These are phyloP conservation scores for Oryzias woworae DNA, from an alignment of 2,113 vertebrate genomes.

Conservation along the genomic window DNA sequence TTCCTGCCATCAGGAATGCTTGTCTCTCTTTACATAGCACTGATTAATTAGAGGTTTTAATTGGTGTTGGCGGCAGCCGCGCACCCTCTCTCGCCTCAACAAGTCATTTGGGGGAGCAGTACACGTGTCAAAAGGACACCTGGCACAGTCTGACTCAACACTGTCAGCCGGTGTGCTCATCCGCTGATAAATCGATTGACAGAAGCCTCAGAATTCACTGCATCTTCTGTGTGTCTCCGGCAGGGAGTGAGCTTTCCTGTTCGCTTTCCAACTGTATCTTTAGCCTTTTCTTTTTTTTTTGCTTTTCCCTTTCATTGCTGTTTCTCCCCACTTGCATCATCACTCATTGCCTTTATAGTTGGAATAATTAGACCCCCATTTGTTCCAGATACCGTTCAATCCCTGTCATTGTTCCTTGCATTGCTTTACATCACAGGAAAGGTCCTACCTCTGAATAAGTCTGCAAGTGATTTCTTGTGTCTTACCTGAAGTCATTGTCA, in stretches of 20 bases:
- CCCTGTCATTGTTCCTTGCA: conserved; percentile 56
- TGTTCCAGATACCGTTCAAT: conserved; percentile 25
- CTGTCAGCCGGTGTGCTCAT: conserved; percentile 33
- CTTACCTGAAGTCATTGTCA: background rate
- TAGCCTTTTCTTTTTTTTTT: conserved; percentile 23
- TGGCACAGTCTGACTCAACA: conserved; percentile 47
- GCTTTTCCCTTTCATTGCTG: conserved; percentile 28
- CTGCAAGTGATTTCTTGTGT: conserved; percentile 16
- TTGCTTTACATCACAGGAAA: conserved; percentile 65
- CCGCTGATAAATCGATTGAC: conserved; percentile 20
- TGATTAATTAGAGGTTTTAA: conserved; percentile 78
- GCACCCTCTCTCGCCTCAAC: conserved; percentile 23
- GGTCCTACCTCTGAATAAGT: conserved; percentile 1
- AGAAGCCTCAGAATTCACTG: conserved; percentile 15
- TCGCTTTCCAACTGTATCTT: conserved; percentile 16
- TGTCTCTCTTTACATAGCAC: conserved; percentile 76
- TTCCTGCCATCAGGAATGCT: conserved; percentile 62
- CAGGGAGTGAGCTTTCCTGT: conserved; percentile 18
- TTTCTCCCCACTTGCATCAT: conserved; percentile 78
- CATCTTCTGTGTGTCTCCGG: conserved; percentile 28
- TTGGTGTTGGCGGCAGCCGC: conserved; percentile 60
- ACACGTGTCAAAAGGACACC: conserved; percentile 63
- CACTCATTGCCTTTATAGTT: conserved; percentile 29
- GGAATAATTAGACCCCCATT: conserved; percentile 44
- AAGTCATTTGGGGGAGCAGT: conserved; percentile 44